Conservation (phyloP, 2,113 vertebrate species). For the Mungos mungo region DNA sequence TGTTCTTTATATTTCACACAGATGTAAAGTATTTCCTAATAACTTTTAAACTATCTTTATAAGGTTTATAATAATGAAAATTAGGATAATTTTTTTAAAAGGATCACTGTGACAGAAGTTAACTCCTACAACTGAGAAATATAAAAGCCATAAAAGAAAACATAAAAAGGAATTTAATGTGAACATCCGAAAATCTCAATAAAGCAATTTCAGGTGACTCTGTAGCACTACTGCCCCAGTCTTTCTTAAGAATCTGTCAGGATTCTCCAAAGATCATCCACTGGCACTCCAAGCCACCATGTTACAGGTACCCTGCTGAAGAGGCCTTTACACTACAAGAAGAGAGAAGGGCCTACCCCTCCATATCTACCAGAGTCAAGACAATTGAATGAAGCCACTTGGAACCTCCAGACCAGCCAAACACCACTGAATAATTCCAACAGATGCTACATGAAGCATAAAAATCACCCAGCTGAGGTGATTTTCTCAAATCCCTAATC, state of each 20-base stretch:
- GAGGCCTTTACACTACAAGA: neutral
- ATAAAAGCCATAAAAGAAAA: neutral
- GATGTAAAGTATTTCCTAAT: neutral
- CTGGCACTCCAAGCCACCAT: neutral
- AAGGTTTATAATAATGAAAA: neutral
- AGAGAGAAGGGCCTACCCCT: neutral
- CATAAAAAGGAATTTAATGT: neutral
- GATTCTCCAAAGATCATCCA: neutral
- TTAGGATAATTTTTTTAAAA: neutral
- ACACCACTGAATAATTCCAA: neutral
- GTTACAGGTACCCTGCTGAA: neutral
- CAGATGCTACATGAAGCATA: neutral
- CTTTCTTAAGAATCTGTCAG: neutral
- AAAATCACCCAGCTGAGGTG: neutral
- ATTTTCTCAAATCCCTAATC: neutral
- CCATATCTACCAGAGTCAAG: neutral
- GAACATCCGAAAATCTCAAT: neutral
- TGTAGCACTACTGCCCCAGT: neutral
- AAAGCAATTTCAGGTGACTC: neutral
- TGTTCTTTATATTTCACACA: neutral
- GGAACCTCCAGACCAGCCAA: neutral
- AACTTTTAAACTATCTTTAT: neutral
- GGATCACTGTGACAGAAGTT: neutral
- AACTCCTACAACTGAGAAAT: constrained; percentile 3
- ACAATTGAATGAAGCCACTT: neutral